Evolutionary conservation across 2,888 invertebrate species (phyloP).

Genomic region (Andrena minutula): DNA sequence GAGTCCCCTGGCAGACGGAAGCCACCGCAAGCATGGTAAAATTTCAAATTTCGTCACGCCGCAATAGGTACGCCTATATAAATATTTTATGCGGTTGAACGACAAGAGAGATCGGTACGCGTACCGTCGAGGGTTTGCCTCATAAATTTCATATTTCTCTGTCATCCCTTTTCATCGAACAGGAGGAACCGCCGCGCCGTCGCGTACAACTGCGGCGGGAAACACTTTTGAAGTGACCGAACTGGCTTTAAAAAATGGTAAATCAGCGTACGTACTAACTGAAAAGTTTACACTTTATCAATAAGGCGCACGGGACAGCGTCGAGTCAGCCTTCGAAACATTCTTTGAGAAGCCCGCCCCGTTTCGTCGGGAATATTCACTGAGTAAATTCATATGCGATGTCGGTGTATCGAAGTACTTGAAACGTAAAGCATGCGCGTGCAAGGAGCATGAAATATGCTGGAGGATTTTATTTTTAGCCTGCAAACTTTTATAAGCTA

Average conservation of each 20-base stretch:
- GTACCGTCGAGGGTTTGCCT: constrained; percentile 26
- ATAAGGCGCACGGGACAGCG: background rate
- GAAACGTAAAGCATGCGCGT: constrained; percentile 12
- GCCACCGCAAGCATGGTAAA: constrained; percentile 55
- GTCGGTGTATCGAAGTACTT: background rate
- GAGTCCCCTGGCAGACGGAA: constrained; percentile 13
- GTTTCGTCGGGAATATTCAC: background rate
- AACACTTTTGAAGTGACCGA: background rate
- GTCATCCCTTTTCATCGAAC: constrained; percentile 40
- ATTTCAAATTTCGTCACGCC: constrained; percentile 67
- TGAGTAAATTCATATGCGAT: background rate
- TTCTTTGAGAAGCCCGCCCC: background rate
- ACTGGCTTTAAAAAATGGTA: background rate
- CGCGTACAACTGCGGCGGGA: background rate
- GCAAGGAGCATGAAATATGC: background rate
- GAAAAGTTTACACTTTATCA: background rate
- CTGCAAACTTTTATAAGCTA: background rate
- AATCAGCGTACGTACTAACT: background rate
- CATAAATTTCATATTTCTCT: constrained; percentile 55
- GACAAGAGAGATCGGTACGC: constrained; percentile 38
- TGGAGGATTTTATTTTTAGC: background rate
- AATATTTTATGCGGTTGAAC: constrained; percentile 67
- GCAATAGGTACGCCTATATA: constrained; percentile 62
- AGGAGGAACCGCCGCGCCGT: background rate
- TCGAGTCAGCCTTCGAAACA: background rate